phyloP scores from a whole-genome alignment of 2,797 vertebrate genomes.

The Scolopax bukidnonensis region DNA sequence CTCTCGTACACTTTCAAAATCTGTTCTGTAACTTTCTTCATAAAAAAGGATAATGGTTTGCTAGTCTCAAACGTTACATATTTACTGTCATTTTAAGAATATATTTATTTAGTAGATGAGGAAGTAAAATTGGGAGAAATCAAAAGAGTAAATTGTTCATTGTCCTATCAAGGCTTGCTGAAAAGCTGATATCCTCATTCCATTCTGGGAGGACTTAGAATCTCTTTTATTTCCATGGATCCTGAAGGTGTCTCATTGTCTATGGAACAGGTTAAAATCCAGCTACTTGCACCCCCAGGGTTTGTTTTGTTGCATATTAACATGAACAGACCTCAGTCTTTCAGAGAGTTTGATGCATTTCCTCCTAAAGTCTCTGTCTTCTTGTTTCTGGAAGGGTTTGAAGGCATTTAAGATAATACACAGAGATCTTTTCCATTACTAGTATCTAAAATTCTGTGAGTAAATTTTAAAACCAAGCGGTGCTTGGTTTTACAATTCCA shows the following conservation, averaged over 20 bases:
- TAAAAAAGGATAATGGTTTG: background rate
- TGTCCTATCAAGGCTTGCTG: background rate
- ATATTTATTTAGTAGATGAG: background rate
- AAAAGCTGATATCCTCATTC: background rate
- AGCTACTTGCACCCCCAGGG: background rate
- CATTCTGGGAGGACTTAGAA: background rate
- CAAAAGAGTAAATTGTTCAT: background rate
- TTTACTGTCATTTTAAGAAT: background rate
- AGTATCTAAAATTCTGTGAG: background rate
- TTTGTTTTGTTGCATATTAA: background rate
- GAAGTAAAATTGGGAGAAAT: background rate
- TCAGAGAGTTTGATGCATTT: constrained; percentile 20
- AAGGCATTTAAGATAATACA: background rate
- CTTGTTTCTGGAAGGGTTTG: background rate
- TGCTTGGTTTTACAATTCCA: background rate
- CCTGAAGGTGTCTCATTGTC: background rate
- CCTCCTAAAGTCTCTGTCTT: background rate
- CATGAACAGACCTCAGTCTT: background rate
- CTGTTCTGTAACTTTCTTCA: background rate
- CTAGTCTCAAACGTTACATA: background rate
- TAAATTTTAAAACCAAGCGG: background rate
- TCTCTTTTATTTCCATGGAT: background rate
- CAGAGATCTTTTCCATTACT: background rate
- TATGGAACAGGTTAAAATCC: background rate
- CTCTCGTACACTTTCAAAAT: background rate